phyloP scores from a whole-genome alignment of 1,140 invertebrate genomes.

The Heliothis virescens region DNA sequence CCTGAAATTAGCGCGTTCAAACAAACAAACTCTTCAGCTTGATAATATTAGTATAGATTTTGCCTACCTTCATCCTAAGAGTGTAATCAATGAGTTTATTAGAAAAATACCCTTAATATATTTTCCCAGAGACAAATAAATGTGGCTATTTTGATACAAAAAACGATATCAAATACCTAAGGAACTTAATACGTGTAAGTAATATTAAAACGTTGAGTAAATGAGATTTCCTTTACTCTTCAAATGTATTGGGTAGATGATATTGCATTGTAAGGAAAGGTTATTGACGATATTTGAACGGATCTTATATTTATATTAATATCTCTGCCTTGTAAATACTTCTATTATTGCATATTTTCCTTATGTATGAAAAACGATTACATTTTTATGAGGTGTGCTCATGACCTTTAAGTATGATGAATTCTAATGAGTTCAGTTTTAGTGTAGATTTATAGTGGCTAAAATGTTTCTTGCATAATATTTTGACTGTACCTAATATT shows the following conservation, averaged over 20 bases:
- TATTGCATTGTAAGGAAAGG: slow-evolving; percentile 8
- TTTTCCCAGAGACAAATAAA: slow-evolving; percentile 1
- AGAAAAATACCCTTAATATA: background rate
- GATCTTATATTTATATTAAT: slow-evolving; percentile 15
- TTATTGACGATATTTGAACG: slow-evolving; percentile 12
- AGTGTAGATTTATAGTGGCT: too few species aligned
- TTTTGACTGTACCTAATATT: too few species aligned
- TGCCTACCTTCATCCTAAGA: background rate
- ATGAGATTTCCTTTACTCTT: slow-evolving; percentile 36
- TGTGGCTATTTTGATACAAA: slow-evolving; percentile 6
- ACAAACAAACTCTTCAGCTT: too few species aligned
- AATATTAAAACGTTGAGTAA: slow-evolving; percentile 40
- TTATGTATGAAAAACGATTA: slow-evolving; percentile 8
- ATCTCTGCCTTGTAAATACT: slow-evolving; percentile 17
- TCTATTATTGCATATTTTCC: slow-evolving; percentile 17
- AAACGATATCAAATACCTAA: slow-evolving; percentile 16
- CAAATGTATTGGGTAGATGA: slow-evolving; percentile 18
- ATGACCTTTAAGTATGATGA: background rate
- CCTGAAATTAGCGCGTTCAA: too few species aligned
- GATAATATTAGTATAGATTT: too few species aligned
- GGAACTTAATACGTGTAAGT: slow-evolving; percentile 14
- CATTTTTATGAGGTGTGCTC: slow-evolving; percentile 2
- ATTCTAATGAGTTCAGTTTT: too few species aligned
- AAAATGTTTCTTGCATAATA: too few species aligned
- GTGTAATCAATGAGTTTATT: background rate